A percentile compares a stretch with the other conserved stretches of the same genome.
Conservation (phyloP, 2,797 vertebrate species). For the Gymnoscopelus microlampas region DNA sequence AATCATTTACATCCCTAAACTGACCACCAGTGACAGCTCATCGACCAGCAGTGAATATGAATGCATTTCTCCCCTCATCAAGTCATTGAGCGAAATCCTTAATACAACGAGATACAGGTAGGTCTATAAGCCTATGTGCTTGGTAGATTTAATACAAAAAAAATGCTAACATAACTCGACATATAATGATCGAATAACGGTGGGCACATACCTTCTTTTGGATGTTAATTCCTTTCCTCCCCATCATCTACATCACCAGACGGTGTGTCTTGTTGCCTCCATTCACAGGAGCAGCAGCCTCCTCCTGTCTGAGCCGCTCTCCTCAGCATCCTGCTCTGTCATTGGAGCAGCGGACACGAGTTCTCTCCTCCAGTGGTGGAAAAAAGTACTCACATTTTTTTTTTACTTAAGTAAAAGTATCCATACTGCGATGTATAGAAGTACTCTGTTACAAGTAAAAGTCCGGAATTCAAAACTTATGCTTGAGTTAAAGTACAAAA, state of each 20-base stretch:
- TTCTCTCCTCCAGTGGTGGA: not conserved
- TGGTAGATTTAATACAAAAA: not conserved
- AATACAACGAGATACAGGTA: slow-evolving; percentile 12
- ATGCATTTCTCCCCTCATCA: slow-evolving; percentile 18
- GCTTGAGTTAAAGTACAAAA: too few species aligned
- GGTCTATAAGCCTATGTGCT: not conserved
- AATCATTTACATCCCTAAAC: slow-evolving; percentile 29
- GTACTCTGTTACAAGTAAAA: too few species aligned
- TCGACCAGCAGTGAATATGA: slow-evolving; percentile 29
- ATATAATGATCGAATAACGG: slow-evolving; percentile 7
- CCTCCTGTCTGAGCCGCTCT: too few species aligned
- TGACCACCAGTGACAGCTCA: slow-evolving; percentile 38
- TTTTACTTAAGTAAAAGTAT: too few species aligned
- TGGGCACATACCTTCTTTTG: slow-evolving; percentile 66
- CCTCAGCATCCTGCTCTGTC: slow-evolving; percentile 81
- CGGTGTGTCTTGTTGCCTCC: slow-evolving; percentile 80
- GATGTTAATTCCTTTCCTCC: slow-evolving; percentile 74
- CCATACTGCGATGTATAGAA: too few species aligned
- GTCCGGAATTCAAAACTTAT: too few species aligned
- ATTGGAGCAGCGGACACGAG: slow-evolving; percentile 74
- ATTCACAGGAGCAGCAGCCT: slow-evolving; percentile 72
- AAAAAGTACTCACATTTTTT: not conserved
- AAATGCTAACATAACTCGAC: not conserved
- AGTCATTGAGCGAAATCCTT: slow-evolving; percentile 31
- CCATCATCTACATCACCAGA: slow-evolving; percentile 64